These are phyloP conservation scores for Elephas maximus DNA, from an alignment of 2,113 vertebrate species.

Conservation along the genomic window DNA sequence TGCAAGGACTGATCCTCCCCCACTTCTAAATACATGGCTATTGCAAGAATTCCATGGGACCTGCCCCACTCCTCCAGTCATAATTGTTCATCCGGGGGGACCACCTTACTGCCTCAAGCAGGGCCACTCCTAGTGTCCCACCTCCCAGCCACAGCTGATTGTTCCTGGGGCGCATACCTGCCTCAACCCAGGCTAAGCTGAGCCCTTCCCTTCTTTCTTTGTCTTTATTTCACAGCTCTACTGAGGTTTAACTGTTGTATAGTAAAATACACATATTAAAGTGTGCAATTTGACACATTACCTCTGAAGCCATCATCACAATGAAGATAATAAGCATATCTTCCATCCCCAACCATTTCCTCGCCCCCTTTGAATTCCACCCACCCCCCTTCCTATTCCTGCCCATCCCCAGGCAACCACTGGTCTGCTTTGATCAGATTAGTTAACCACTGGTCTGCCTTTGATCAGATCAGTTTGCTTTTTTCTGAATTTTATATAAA, in stretches of 20 bases:
- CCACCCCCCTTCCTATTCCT: neutral
- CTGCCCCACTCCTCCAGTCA: accelerated
- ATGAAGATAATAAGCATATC: neutral
- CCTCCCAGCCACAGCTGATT: no score
- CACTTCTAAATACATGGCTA: neutral
- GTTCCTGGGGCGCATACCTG: neutral
- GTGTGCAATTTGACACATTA: neutral
- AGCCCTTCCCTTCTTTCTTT: neutral
- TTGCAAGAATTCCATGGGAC: neutral
- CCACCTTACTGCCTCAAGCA: no score
- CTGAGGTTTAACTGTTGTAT: neutral
- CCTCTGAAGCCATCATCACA: neutral
- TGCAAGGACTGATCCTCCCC: neutral
- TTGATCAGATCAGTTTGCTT: neutral
- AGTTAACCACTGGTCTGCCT: neutral
- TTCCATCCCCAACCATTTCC: neutral
- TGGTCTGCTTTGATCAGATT: neutral
- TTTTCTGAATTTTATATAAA: neutral
- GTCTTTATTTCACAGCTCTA: neutral
- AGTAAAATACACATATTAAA: neutral
- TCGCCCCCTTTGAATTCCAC: neutral
- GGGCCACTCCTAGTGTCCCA: neutral
- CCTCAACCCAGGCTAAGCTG: neutral
- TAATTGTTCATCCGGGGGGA: neutral
- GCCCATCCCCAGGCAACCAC: neutral